Conservation (phyloP, 2,113 vertebrate species). For the Calidris pygmaea region DNA sequence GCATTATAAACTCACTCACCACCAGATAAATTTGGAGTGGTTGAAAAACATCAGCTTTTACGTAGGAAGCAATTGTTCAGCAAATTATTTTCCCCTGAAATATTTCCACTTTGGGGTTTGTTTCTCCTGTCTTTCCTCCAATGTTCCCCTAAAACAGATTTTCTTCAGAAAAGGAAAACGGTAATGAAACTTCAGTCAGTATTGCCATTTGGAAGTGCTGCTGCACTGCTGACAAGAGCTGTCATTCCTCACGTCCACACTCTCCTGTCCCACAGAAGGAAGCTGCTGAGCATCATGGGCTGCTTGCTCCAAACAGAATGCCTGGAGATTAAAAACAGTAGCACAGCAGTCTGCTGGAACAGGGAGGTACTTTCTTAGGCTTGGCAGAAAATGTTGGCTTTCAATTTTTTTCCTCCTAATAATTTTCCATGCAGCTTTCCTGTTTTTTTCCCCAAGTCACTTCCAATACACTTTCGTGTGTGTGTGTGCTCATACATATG, state of each 20-base stretch:
- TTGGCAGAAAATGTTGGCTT: background rate
- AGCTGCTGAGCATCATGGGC: background rate
- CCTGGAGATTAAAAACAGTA: background rate
- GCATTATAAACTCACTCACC: background rate
- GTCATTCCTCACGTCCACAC: background rate
- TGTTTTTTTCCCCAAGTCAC: background rate
- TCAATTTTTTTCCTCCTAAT: background rate
- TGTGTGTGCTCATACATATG: background rate
- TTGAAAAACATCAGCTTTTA: background rate
- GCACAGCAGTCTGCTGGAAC: background rate
- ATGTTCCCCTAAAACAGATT: background rate
- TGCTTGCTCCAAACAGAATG: background rate
- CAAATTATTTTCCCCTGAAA: background rate
- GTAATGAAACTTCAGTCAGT: background rate
- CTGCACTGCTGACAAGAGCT: background rate
- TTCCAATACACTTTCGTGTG: background rate
- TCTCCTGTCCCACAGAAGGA: background rate
- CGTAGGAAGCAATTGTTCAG: background rate
- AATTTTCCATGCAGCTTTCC: background rate
- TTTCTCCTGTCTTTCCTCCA: background rate
- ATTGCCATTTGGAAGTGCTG: background rate
- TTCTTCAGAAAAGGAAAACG: background rate
- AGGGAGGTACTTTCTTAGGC: background rate
- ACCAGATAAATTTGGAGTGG: background rate
- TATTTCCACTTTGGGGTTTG: background rate